A percentile compares a stretch with the other conserved stretches of the same genome.
Conservation (phyloP, 2,888 invertebrate species). For the Melieria omissa region DNA sequence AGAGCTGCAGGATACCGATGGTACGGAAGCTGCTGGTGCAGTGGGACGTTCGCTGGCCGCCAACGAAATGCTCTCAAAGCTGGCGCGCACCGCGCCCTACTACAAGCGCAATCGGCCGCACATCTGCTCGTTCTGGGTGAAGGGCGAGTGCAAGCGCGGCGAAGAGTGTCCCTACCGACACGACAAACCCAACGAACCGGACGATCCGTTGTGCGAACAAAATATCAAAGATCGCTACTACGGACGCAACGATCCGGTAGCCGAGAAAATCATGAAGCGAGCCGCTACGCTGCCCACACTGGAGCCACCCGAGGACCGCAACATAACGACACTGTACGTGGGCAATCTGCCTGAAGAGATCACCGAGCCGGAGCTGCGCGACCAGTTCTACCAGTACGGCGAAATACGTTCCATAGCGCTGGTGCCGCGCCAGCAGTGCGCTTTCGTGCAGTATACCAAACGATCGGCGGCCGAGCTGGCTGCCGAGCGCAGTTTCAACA, state of each 20-base stretch:
- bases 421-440: conserved; percentile 93
- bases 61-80: conserved; percentile 82
- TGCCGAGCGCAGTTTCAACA: conserved; percentile 95
- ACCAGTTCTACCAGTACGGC: conserved; percentile 98
- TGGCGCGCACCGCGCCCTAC: conserved; percentile 90
- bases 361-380: conserved; percentile 90
- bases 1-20: conserved; percentile 71
- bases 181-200: conserved; percentile 94
- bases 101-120: conserved; percentile 92
- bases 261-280: conserved; percentile 87
- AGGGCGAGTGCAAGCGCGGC: conserved; percentile 92
- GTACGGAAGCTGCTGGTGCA: conserved; percentile 70
- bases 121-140: conserved; percentile 96
- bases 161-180: conserved; percentile 95
- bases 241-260: conserved; percentile 93
- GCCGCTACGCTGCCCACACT: conserved; percentile 94
- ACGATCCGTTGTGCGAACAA: conserved; percentile 92
- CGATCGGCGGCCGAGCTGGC: conserved; percentile 92
- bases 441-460: conserved; percentile 96
- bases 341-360: conserved; percentile 92
- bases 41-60: conserved; percentile 78
- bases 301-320: conserved; percentile 94
- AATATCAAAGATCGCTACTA: conserved; percentile 93
- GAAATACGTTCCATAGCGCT: conserved; percentile 95
- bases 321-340: conserved; percentile 97